phyloP scores from a whole-genome alignment of 2,797 vertebrate species.

The Sebastes jordani region DNA sequence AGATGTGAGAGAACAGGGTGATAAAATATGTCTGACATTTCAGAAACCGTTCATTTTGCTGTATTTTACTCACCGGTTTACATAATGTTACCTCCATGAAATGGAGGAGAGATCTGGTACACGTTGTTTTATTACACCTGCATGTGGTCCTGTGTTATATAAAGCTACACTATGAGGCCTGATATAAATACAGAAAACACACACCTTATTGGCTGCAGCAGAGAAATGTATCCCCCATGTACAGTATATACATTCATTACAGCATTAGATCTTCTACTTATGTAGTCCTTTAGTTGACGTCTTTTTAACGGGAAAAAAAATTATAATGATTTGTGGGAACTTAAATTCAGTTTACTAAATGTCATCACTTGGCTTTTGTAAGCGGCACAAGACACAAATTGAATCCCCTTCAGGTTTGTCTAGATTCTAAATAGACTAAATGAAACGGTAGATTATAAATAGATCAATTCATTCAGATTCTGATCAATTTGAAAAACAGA shows the following conservation, averaged over 20 bases:
- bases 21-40: not conserved
- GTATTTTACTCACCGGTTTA: not conserved
- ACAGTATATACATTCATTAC: not conserved
- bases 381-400: not conserved
- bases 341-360: not conserved
- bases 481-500: no score
- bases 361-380: not conserved
- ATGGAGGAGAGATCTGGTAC: not conserved
- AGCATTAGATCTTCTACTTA: not conserved
- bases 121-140: not conserved
- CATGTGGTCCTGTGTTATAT: not conserved
- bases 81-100: not conserved
- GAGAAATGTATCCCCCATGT: not conserved
- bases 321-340: not conserved
- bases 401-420: no score
- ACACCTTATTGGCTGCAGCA: not conserved
- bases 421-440: no score
- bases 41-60: not conserved
- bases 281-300: not conserved
- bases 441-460: no score
- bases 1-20: not conserved
- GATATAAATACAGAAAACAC: not conserved
- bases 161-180: not conserved
- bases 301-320: not conserved
- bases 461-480: no score